These are phyloP conservation scores for Tineola bisselliella DNA, from an alignment of 2,888 invertebrate genomes.

Conservation along the genomic window DNA sequence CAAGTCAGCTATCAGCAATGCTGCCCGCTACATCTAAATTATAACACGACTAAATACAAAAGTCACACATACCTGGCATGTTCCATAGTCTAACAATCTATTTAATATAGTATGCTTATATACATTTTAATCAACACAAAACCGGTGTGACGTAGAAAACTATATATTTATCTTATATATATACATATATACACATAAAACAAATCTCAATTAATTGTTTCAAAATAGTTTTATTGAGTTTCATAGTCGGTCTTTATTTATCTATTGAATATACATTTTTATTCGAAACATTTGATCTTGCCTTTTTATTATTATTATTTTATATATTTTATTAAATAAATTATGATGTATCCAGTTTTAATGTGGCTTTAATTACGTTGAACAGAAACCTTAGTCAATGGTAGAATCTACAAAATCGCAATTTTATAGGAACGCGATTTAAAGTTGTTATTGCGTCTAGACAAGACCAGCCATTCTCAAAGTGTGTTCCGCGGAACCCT, in stretches of 20 bases:
- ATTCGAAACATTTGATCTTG: constrained; percentile 23
- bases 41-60: constrained; percentile 18
- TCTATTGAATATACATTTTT: constrained; percentile 39
- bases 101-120: constrained; percentile 10
- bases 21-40: constrained; percentile 17
- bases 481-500: no score
- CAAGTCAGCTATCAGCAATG: constrained; percentile 25
- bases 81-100: background rate
- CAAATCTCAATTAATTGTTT: background rate
- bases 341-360: background rate
- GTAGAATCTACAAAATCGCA: no score
- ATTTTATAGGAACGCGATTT: no score
- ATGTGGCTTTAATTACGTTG: no score
- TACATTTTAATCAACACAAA: background rate
- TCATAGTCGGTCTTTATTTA: background rate
- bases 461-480: no score
- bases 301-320: background rate
- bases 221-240: background rate
- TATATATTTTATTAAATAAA: background rate
- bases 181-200: background rate
- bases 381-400: no score
- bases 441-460: no score
- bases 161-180: background rate
- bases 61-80: background rate
- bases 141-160: background rate